Percentiles rank a stretch among this genome's conserved stretches.
Evolutionary conservation across 1,140 invertebrate species (phyloP).

Genomic region (Pseudomyrmex concolor): DNA sequence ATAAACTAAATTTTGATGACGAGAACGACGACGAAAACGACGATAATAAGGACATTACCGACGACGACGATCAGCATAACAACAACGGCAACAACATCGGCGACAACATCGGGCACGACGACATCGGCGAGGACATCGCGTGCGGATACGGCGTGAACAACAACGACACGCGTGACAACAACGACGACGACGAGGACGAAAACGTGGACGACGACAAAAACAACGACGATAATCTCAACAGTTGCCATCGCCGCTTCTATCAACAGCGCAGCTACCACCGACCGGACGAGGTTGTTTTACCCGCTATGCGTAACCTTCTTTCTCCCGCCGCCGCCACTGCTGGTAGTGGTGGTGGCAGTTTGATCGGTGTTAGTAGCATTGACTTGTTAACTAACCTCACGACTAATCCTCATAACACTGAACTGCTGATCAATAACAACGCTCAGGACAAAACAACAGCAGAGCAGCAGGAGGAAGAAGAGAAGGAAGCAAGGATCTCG

Average conservation of each 20-base stretch:
- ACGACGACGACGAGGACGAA: constrained; percentile 46
- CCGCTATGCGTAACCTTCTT: constrained; percentile 67
- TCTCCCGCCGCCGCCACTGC: constrained; percentile 48
- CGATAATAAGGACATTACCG: constrained; percentile 36
- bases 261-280: constrained; percentile 34
- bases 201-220: constrained; percentile 29
- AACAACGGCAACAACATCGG: constrained; percentile 63
- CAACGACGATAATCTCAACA: constrained; percentile 49
- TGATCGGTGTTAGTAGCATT: constrained; percentile 71
- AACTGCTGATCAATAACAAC: constrained; percentile 67
- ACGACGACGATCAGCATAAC: constrained; percentile 65
- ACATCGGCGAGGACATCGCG: constrained; percentile 39
- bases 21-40: constrained; percentile 62
- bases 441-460: constrained; percentile 48
- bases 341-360: constrained; percentile 64
- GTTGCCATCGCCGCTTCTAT: constrained; percentile 42
- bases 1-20: constrained; percentile 60
- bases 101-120: constrained; percentile 22
- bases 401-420: constrained; percentile 74
- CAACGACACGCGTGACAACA: constrained; percentile 58
- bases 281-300: constrained; percentile 53
- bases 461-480: background rate
- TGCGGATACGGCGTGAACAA: constrained; percentile 64
- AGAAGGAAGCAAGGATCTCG: background rate
- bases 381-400: constrained; percentile 78